Evolutionary conservation across 2,888 invertebrate species (phyloP).

Genomic region (Liodrosophila aerea): DNA sequence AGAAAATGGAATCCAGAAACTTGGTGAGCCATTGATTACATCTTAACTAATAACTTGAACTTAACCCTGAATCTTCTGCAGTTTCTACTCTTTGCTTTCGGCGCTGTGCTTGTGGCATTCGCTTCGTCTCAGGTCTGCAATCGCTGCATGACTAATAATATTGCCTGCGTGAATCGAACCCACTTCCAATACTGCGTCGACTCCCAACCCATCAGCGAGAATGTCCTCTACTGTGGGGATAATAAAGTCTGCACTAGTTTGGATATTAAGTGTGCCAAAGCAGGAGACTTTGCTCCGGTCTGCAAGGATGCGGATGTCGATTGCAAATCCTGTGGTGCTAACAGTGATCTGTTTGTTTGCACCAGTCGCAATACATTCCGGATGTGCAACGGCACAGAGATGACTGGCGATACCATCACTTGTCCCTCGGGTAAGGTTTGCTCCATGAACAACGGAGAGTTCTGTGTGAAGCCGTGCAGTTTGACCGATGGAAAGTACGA

Average conservation of each 20-base stretch:
- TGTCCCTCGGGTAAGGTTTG: conserved; percentile 60
- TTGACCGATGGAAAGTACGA: conserved; percentile 37
- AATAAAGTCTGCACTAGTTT: conserved; percentile 54
- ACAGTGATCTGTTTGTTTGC: conserved; percentile 56
- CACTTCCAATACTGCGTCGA: conserved; percentile 59
- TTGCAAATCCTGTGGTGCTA: conserved; percentile 63
- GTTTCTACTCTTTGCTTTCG: conserved; percentile 30
- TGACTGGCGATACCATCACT: background rate
- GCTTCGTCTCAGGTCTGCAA: conserved; percentile 43
- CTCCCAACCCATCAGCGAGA: background rate
- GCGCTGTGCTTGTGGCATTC: conserved; percentile 15
- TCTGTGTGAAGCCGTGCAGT: conserved; percentile 60
- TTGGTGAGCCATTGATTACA: conserved; percentile 41
- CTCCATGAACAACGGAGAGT: conserved; percentile 52
- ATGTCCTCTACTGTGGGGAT: conserved; percentile 37
- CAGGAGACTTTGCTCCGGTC: background rate
- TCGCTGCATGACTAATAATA: conserved; percentile 53
- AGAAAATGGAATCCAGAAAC: conserved; percentile 39
- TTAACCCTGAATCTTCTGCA: background rate
- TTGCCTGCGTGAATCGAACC: conserved; percentile 65
- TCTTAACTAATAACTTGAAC: no score
- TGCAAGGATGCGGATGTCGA: conserved; percentile 16
- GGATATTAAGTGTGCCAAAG: conserved; percentile 14
- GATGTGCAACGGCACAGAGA: conserved; percentile 45
- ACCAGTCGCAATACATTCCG: conserved; percentile 67